phyloP scores from a whole-genome alignment of 2,797 vertebrate genomes.

The Bufotes viridis region DNA sequence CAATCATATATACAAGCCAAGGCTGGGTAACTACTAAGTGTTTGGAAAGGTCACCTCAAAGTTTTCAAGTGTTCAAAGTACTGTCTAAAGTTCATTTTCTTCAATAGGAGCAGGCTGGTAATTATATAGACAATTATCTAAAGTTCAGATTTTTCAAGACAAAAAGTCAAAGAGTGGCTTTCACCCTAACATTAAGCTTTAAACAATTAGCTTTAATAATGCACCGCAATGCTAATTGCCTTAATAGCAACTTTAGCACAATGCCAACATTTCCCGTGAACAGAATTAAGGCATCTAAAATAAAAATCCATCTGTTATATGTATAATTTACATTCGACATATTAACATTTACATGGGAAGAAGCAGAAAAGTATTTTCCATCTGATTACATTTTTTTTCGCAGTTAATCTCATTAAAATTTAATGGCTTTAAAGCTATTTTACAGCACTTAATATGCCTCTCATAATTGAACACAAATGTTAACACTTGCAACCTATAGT shows the following conservation, averaged over 20 bases:
- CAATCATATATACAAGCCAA: slow-evolving; percentile 35
- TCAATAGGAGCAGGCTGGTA: slow-evolving; percentile 67
- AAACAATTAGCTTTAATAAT: slow-evolving; percentile 63
- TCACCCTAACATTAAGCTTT: slow-evolving; percentile 62
- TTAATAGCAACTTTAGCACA: slow-evolving; percentile 62
- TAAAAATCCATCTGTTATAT: slow-evolving; percentile 54
- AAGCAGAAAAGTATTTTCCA: slow-evolving; percentile 53
- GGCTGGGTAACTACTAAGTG: slow-evolving; percentile 66
- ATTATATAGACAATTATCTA: slow-evolving; percentile 69
- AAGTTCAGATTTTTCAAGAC: slow-evolving; percentile 69
- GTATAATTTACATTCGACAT: slow-evolving; percentile 53
- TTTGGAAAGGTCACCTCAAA: slow-evolving; percentile 70
- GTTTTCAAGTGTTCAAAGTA: slow-evolving; percentile 71
- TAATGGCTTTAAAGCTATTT: slow-evolving; percentile 41
- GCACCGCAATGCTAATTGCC: slow-evolving; percentile 58
- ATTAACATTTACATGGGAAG: slow-evolving; percentile 53
- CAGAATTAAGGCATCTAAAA: slow-evolving; percentile 49
- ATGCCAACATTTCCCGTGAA: slow-evolving; percentile 56
- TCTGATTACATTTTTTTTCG: slow-evolving; percentile 37
- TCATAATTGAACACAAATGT: slow-evolving; percentile 39
- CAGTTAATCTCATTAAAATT: slow-evolving; percentile 38
- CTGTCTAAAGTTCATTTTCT: slow-evolving; percentile 74
- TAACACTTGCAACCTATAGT: slow-evolving; percentile 21
- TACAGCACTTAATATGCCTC: slow-evolving; percentile 29
- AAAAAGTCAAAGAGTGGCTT: slow-evolving; percentile 62